Evolutionary conservation across 2,888 invertebrate species (phyloP).

Genomic region (Cheilosia vulpina): DNA sequence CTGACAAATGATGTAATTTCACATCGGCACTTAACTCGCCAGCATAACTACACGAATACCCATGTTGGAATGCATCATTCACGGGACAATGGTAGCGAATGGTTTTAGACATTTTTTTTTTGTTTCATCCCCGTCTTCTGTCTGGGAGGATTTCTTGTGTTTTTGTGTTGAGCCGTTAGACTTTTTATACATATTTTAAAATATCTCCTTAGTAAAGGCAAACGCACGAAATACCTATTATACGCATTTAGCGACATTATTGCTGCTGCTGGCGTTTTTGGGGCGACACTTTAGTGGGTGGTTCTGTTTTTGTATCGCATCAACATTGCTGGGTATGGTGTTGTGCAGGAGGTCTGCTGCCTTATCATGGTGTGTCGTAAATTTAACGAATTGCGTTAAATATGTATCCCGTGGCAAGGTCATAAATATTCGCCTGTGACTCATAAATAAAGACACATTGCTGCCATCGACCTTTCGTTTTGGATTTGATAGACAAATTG

Average conservation of each 20-base stretch:
- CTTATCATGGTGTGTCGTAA: conserved; percentile 63
- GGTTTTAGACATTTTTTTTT: conserved; percentile 39
- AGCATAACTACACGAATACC: conserved; percentile 56
- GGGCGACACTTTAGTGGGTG: conserved; percentile 34
- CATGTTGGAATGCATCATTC: conserved; percentile 71
- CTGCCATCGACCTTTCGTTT: conserved; percentile 20
- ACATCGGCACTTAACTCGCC: conserved; percentile 72
- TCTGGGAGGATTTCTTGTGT: conserved; percentile 30
- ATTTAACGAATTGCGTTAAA: conserved; percentile 69
- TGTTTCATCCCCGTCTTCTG: background rate
- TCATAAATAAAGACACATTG: conserved; percentile 70
- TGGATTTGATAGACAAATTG: conserved; percentile 5
- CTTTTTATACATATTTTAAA: conserved; percentile 52
- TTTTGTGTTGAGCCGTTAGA: conserved; percentile 16
- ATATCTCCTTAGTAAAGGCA: conserved; percentile 56
- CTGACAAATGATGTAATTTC: conserved; percentile 73
- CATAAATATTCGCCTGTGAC: conserved; percentile 71
- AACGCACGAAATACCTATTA: conserved; percentile 24
- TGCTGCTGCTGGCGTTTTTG: conserved; percentile 20
- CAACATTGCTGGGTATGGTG: conserved; percentile 10
- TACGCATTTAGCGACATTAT: conserved; percentile 38
- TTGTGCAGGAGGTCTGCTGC: conserved; percentile 20
- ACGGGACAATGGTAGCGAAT: conserved; percentile 47
- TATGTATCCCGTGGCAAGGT: conserved; percentile 55
- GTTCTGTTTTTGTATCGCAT: background rate